Evolutionary conservation across 2,113 vertebrate genomes (phyloP), one percentile per base, ranked within the genome.

Genomic region (Capreolus pygargus): DNA sequence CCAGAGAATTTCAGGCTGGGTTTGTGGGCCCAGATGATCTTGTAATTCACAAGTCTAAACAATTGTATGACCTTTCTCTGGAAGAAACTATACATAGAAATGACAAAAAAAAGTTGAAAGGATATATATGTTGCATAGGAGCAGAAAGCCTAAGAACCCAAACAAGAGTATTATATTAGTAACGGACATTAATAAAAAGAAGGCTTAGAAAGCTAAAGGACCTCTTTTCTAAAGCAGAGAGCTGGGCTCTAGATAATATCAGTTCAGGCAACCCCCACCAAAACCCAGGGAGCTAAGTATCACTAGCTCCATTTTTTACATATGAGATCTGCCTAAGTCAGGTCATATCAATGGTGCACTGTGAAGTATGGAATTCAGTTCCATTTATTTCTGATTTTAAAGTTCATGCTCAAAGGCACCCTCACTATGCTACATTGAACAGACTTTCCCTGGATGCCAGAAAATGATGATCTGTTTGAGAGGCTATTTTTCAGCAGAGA

Each of bases 401-500:
- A 86, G 67, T 91, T 78, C 54, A 84, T 90, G 10, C 23, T 93
- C 30, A 91, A 91, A 91, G 81, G 36, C 39, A 86, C 3, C 57
- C n/a, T 17, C 43, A 90, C 82, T 67, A 11, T 33, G 12, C n/a
- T 93, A 85, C 55, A 47, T 52, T 89, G 70, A 89, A 79, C 52
- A 82, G 88, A 92, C 6, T 33, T 85, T 93, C 84, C 86, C 45
- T 94, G 43, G 92, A 91, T 86, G 43, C 54, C 60, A 96, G 91
- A 96, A 97, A 98, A 96, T 82, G 43, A 92, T 85, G 47, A 92
- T 96, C 54, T 79, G 64, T 88, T 96, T 93, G 67, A 96, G 81
- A 96, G 52, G 55, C 47, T 84, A 86, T 93, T 91, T 96, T 97
- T 78, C 16, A 91, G 86, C 28, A 88, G 61, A 64, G 15, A 91